Percentiles rank a stretch among this genome's conserved stretches.
phyloP scores from a whole-genome alignment of 2,113 vertebrate species.

The Eudorcas thomsonii region DNA sequence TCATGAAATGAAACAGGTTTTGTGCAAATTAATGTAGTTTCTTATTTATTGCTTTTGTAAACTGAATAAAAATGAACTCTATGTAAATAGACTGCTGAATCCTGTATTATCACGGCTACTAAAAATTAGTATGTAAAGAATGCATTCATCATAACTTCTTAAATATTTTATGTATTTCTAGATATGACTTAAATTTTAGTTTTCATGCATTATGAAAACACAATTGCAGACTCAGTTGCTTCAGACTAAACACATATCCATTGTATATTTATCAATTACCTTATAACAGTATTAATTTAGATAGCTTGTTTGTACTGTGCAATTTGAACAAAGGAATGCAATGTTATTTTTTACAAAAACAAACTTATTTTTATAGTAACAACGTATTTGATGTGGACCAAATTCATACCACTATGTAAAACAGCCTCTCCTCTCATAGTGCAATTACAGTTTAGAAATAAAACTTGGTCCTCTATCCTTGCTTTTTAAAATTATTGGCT shows the following conservation, averaged over 20 bases:
- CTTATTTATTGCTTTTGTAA: slow-evolving; percentile 89
- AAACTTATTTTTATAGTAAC: slow-evolving; percentile 87
- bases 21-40: slow-evolving; percentile 79
- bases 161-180: slow-evolving; percentile 81
- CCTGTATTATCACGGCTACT: slow-evolving; percentile 78
- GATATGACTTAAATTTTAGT: slow-evolving; percentile 77
- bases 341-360: slow-evolving; percentile 85
- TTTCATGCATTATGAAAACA: slow-evolving; percentile 81
- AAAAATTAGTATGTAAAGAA: slow-evolving; percentile 79
- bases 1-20: slow-evolving; percentile 67
- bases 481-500: slow-evolving; percentile 58
- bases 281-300: slow-evolving; percentile 88
- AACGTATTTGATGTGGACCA: slow-evolving; percentile 84
- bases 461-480: slow-evolving; percentile 38
- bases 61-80: slow-evolving; percentile 80
- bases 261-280: slow-evolving; percentile 80
- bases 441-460: slow-evolving; percentile 62
- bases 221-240: slow-evolving; percentile 79
- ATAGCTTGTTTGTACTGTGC: slow-evolving; percentile 85
- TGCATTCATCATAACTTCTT: slow-evolving; percentile 80
- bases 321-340: slow-evolving; percentile 84
- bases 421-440: slow-evolving; percentile 63
- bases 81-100: slow-evolving; percentile 84
- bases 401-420: slow-evolving; percentile 74
- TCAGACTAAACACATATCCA: slow-evolving; percentile 77